phyloP scores from a whole-genome alignment of 2,113 vertebrate genomes.

The Leptobrachium leishanense region DNA sequence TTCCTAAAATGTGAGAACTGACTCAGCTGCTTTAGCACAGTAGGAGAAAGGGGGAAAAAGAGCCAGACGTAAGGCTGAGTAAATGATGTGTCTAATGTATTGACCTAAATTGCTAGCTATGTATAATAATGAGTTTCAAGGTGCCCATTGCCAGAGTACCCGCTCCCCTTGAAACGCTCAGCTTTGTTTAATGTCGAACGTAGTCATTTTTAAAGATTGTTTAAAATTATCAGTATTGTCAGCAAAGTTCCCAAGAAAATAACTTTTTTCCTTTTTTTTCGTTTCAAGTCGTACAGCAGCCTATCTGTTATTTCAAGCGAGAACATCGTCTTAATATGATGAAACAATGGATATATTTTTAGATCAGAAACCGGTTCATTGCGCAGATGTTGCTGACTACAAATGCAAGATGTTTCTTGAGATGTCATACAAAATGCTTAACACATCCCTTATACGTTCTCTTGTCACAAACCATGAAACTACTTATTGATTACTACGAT shows the following conservation, averaged over 20 bases:
- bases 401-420: background rate
- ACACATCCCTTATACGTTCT: background rate
- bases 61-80: background rate
- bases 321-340: constrained; percentile 1
- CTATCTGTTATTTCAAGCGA: background rate
- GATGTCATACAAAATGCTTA: background rate
- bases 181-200: constrained; percentile 16
- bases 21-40: constrained; percentile 37
- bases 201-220: constrained; percentile 15
- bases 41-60: constrained; percentile 22
- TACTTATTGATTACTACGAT: constrained; percentile 3
- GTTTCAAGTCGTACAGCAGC: background rate
- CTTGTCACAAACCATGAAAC: background rate
- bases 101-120: constrained; percentile 46
- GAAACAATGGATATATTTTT: background rate
- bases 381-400: background rate
- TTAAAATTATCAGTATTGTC: constrained; percentile 5
- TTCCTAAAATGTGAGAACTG: constrained; percentile 20
- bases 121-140: constrained; percentile 39
- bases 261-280: constrained; percentile 1
- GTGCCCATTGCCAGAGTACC: constrained; percentile 13
- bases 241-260: constrained; percentile 1
- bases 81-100: constrained; percentile 46
- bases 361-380: background rate
- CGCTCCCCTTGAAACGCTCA: constrained; percentile 1